Base-by-base conservation (phyloP, 2,113 vertebrate species). In the Erinaceus europaeus region DNA sequence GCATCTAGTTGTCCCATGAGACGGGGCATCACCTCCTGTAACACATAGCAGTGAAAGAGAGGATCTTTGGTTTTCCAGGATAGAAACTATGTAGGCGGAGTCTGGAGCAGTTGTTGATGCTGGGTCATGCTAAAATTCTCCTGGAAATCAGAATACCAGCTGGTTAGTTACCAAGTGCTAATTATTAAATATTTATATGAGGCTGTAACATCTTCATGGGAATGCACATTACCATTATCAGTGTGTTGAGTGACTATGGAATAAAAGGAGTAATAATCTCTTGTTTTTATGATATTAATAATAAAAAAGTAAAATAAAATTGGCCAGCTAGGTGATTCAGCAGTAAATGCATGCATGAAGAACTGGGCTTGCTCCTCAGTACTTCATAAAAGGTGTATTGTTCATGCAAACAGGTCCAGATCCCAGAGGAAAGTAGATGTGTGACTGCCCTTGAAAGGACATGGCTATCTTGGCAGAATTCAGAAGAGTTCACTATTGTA, bases 401-500 rank as follows among this genome's bases (percentile, higher is more conserved):
- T 75, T 68, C 64, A 34, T 57, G 34, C 38, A 12, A 2, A 73
- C 50, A 78, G 32, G 12, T 21, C 11, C 20, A 68, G 9, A 42
- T 25, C 25, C 77, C 29, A 40, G 36, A 23, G 59, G 64, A 42
- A 67, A 55, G 32, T 2, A 52, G 38, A 46, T 65, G 20, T 25
- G 14, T 9, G 7, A 48, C 21, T 34, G 7, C 15, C 23, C 1
- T 7, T 14, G 25, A 48, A n/a, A 50, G 14, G 27, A 11, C 65
- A 4, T 29, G 11, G 9, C 15, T 72, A 20, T 57, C 42, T 57
- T 18, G 4, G 42, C 48, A 77, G 64, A n/a, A 32, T 3, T 42
- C 23, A 57, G 13, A n/a, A 25, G 8, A 6, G 23, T 23, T 1
- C 6, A 5, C 1, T 2, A 5, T 4, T 53, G 3, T 29, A 21